Conservation (phyloP, 2,113 vertebrate genomes). For the Sclerurus mexicanus region DNA sequence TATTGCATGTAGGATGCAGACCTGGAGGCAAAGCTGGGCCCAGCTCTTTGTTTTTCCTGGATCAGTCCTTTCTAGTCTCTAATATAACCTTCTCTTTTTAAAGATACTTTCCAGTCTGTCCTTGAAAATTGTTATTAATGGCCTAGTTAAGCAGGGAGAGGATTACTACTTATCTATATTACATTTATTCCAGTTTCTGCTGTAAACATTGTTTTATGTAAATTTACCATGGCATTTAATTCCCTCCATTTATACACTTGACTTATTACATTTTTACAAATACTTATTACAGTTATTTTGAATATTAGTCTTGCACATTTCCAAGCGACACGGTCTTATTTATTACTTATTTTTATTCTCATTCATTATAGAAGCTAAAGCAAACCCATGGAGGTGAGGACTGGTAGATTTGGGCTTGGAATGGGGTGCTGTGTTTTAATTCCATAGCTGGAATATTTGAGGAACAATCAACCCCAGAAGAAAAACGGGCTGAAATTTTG, state of each 20-base stretch:
- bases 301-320: background rate
- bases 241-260: conserved; percentile 32
- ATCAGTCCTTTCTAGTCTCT: background rate
- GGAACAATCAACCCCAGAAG: background rate
- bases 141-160: background rate
- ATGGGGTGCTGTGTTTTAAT: background rate
- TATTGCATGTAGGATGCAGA: background rate
- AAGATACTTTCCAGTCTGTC: background rate
- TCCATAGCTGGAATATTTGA: background rate
- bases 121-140: conserved; percentile 31
- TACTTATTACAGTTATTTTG: conserved; percentile 10
- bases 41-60: background rate
- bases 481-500: background rate
- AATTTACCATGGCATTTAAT: conserved; percentile 36
- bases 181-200: conserved; percentile 31
- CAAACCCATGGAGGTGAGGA: background rate
- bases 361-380: background rate
- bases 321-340: background rate
- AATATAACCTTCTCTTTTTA: background rate
- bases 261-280: conserved; percentile 10
- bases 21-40: background rate
- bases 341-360: background rate
- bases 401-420: background rate
- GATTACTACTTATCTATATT: conserved; percentile 24
- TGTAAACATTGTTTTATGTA: conserved; percentile 43